phyloP scores from a whole-genome alignment of 2,888 invertebrate species.

The Epirrhoe alternata region DNA sequence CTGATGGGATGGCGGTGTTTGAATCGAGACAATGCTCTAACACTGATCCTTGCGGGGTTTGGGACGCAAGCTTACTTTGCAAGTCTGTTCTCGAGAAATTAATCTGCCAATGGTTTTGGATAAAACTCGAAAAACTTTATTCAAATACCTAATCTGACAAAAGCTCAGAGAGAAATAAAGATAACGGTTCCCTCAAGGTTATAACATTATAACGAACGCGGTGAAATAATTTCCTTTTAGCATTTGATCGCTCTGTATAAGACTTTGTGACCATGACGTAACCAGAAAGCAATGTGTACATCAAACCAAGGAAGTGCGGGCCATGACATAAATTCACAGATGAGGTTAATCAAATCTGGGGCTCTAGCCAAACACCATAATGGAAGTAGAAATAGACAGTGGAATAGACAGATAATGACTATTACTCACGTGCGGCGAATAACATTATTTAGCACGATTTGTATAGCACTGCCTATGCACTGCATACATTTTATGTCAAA shows the following conservation, averaged over 20 bases:
- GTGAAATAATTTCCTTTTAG: neutral
- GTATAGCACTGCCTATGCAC: no score
- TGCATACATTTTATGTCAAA: no score
- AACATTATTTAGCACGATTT: no score
- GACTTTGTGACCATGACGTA: slow-evolving; percentile 20
- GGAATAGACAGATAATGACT: no score
- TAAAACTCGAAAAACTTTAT: slow-evolving; percentile 22
- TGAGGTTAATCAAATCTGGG: slow-evolving; percentile 49
- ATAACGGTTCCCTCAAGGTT: neutral
- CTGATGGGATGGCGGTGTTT: slow-evolving; percentile 54
- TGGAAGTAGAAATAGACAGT: no score
- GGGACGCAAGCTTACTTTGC: slow-evolving; percentile 39
- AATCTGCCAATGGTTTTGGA: slow-evolving; percentile 28
- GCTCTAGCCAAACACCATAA: no score
- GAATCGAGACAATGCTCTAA: slow-evolving; percentile 57
- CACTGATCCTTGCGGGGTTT: slow-evolving; percentile 48
- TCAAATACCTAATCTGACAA: neutral
- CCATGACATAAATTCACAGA: slow-evolving; percentile 59
- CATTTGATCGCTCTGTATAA: neutral
- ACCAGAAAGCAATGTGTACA: slow-evolving; percentile 32
- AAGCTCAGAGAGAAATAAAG: neutral
- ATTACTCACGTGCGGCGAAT: no score
- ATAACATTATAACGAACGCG: neutral
- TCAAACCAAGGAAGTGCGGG: slow-evolving; percentile 42
- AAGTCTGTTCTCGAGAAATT: slow-evolving; percentile 44